Base-by-base conservation (phyloP, 2,888 invertebrate genomes). In the Epistrophe grossulariae region DNA sequence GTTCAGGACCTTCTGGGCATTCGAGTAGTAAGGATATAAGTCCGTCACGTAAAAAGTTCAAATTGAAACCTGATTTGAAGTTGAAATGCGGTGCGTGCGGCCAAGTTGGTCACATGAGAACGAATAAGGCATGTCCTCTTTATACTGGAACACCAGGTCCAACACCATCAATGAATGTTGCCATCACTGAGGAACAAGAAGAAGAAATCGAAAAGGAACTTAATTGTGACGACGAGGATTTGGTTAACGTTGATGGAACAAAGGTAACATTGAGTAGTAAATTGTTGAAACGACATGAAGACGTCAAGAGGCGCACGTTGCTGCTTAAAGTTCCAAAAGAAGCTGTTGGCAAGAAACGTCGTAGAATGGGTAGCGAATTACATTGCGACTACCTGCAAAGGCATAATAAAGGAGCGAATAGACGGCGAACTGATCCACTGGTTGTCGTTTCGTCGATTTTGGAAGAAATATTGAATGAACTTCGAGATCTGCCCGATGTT, bases 81-180 rank as follows among this genome's bases (percentile, higher is more conserved):
- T 94, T 99, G 83, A 96, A 98, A 94, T 99, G 99, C 93, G 99
- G 99, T 11, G 99, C 99, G 10, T 99, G 99, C 93, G 99, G 99
- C 10, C 97, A 94, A 89, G 92, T 92, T 84, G 92, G 92, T 38
- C 93, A 93, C 72, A 93, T 93, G 93, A 90, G 99, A 74, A 99
- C 99, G 0, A 99, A 99, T 93, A 99, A 99, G 92, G 98, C 99
- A 13, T 99, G 99, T 93, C 99, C 99, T 0, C 93, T 98, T 68
- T 99, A 99, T 93, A 97, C 97, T 82, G 96, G 96, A 79, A 93
- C 94, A 17, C 92, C 91, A 80, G 94, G 94, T 62, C 93, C 94
- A 19, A 92, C 94, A 6, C 94, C 95, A 13, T 94, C 96, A 0
- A 94, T 96, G 52, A 95, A 95, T 89, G 95, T 95, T 4, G 95